These are phyloP conservation scores for Cavia porcellus DNA, from an alignment of 2,113 vertebrate species.

Conservation along the genomic window DNA sequence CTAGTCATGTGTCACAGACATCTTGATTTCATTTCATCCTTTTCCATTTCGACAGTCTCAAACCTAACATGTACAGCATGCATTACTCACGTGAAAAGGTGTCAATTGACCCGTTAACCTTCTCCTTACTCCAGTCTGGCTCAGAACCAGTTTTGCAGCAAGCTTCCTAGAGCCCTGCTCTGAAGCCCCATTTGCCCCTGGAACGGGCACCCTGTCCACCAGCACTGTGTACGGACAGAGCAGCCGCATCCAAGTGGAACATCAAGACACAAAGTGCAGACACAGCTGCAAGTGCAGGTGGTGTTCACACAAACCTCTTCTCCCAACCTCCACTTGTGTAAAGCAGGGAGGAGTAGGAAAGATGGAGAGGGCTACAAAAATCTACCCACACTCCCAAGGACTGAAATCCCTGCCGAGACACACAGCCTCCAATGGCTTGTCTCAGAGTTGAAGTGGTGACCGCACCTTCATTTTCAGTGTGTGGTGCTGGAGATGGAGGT, in stretches of 20 bases:
- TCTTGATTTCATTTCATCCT: not conserved
- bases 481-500: not conserved
- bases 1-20: not conserved
- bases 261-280: not conserved
- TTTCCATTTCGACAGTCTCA: not conserved
- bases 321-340: not conserved
- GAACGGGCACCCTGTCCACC: not conserved
- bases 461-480: not conserved
- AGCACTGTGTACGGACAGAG: not conserved
- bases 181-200: not conserved
- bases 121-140: not conserved
- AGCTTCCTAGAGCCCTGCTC: not conserved
- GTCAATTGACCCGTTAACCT: not conserved
- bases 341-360: conserved; percentile 2
- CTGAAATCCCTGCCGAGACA: not conserved
- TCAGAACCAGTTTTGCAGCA: not conserved
- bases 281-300: conserved; percentile 58
- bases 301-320: conserved; percentile 46
- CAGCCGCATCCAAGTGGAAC: not conserved
- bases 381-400: not conserved
- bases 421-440: not conserved
- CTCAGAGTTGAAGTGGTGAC: conserved; percentile 33
- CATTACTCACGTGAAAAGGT: not conserved
- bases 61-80: not conserved
- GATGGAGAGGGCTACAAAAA: not conserved